Evolutionary conservation across 2,888 invertebrate genomes (phyloP), one percentile per base, ranked within the genome.

Genomic region (Iphiclides podalirius): DNA sequence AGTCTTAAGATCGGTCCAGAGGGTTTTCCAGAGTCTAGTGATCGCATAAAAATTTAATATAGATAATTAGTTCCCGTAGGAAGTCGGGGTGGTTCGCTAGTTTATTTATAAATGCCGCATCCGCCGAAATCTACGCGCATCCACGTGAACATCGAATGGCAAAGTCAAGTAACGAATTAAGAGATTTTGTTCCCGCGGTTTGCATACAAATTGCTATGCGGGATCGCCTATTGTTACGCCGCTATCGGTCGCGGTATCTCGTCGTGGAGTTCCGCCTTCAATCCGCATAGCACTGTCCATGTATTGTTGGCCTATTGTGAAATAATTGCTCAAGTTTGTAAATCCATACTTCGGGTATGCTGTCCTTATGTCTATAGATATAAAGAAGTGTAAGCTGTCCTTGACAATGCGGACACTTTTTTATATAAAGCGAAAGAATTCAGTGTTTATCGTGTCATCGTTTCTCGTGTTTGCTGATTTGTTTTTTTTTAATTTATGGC

Each of bases 171-270:
- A 73, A 73, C 75, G 73, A 72, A 77, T 81, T 76, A 77, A 73
- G 69, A 73, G 68, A 74, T 74, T 64, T 63, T 57, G 69, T 81
- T 83, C 82, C 79, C 84, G 76, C 73, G 77, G 68, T 72, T 75
- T 70, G 69, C 75, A 75, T 76, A 82, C 81, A 81, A 84, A 83
- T 84, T 83, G 79, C 76, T 81, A 67, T 77, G 77, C 70, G 76
- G 65, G 75, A 82, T 62, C 59, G 61, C 39, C 74, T 57, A 81
- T 85, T 86, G 84, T 85, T 64, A 53, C 11, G 0, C 17, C 28
- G 47, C 66, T 79, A 80, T 81, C 79, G 53, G 38, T 6, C 17
- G 46, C 37, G 45, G 49, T 60, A 64, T 66, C 55, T 59, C 45
- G 42, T 52, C 52, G 69, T 67, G 64, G 59, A 67, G 67, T 75